phyloP scores from a whole-genome alignment of 2,888 invertebrate genomes.

The Cheilosia variabilis region DNA sequence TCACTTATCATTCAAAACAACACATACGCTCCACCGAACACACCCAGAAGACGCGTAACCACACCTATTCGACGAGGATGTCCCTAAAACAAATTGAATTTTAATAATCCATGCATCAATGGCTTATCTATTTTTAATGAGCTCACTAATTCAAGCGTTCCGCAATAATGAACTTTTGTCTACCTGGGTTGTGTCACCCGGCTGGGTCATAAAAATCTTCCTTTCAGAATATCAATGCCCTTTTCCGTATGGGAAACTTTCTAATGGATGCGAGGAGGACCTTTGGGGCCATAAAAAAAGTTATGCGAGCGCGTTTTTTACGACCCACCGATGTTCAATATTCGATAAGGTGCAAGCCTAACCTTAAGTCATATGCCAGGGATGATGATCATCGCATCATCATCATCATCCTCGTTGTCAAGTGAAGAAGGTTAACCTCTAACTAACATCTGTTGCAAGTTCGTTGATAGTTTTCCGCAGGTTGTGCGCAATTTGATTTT shows the following conservation, averaged over 20 bases:
- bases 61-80: neutral
- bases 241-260: conserved; percentile 5
- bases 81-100: conserved; percentile 62
- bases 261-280: conserved; percentile 30
- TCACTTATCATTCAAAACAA: conserved; percentile 1
- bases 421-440: conserved; percentile 30
- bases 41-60: conserved; percentile 1
- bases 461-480: conserved; percentile 57
- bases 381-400: conserved; percentile 44
- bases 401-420: conserved; percentile 53
- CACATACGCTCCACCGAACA: neutral
- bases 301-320: conserved; percentile 66
- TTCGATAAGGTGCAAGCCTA: conserved; percentile 53
- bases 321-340: conserved; percentile 73
- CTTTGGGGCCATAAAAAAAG: conserved; percentile 63
- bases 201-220: conserved; percentile 41
- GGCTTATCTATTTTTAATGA: conserved; percentile 61
- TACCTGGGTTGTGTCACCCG: conserved; percentile 31
- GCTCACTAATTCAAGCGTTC: conserved; percentile 33
- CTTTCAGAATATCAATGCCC: conserved; percentile 54
- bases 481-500: conserved; percentile 60
- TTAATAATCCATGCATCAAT: conserved; percentile 68
- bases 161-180: conserved; percentile 37
- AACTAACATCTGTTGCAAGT: conserved; percentile 59
- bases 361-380: conserved; percentile 24